Evolutionary conservation across 2,888 invertebrate species (phyloP).

Genomic region (Theretra japonica): DNA sequence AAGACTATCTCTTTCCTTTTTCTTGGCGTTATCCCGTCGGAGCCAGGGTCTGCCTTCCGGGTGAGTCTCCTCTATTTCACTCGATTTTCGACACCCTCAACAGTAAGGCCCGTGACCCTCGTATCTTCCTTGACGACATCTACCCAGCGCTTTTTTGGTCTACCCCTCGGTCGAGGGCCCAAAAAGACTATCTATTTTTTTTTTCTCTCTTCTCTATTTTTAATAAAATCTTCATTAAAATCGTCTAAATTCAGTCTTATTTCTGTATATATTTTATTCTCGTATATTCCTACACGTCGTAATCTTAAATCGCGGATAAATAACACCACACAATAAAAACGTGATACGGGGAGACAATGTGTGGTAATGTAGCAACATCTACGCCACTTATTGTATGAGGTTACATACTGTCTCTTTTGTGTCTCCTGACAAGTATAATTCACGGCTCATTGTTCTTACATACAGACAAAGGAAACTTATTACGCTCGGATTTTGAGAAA

Average conservation of each 20-base stretch:
- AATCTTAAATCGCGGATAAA: slow-evolving; percentile 12
- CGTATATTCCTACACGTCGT: neutral
- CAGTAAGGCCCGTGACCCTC: too few relatives aligned
- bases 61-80: too few relatives aligned
- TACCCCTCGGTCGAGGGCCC: too few relatives aligned
- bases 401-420: slow-evolving; percentile 18
- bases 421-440: slow-evolving; percentile 19
- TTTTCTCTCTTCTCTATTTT: too few relatives aligned
- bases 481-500: neutral
- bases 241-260: neutral
- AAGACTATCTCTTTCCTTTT: too few relatives aligned
- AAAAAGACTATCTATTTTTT: too few relatives aligned
- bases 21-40: too few relatives aligned
- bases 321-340: slow-evolving; percentile 16
- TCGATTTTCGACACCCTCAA: too few relatives aligned
- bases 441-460: slow-evolving; percentile 19
- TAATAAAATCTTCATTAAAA: too few relatives aligned
- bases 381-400: neutral
- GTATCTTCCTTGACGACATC: too few relatives aligned
- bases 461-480: slow-evolving; percentile 20
- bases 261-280: neutral
- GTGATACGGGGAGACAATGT: slow-evolving; percentile 16
- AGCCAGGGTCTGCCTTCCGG: too few relatives aligned
- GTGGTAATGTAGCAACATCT: slow-evolving; percentile 6
- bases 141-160: too few relatives aligned